Evolutionary conservation across 2,888 invertebrate species (phyloP).

Genomic region (Eilema caniola): DNA sequence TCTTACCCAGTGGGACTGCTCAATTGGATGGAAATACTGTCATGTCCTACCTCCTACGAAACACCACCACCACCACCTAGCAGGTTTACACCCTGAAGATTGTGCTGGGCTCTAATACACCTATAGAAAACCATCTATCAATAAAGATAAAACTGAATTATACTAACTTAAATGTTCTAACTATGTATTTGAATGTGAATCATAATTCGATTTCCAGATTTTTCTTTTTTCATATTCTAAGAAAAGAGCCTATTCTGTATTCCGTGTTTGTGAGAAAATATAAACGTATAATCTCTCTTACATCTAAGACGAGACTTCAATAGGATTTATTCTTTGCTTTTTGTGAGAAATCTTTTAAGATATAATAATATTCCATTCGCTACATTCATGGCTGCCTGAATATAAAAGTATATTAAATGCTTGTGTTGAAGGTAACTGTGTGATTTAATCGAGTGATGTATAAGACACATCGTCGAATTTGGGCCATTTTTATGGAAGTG

Average conservation of each 20-base stretch:
- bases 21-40: too few species aligned
- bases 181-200: not conserved
- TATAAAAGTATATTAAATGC: not conserved
- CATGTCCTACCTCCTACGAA: too few species aligned
- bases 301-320: constrained; percentile 7
- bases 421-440: not conserved
- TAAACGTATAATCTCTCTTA: constrained; percentile 10
- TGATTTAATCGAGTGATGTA: not conserved
- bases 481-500: too few species aligned
- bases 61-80: too few species aligned
- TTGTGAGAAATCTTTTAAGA: constrained; percentile 2
- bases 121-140: too few species aligned
- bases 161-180: not conserved
- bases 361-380: constrained; percentile 3
- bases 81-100: too few species aligned
- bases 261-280: constrained; percentile 5
- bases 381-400: constrained; percentile 1
- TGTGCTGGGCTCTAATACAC: too few species aligned
- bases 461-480: not conserved
- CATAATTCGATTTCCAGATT: not conserved
- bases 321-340: constrained; percentile 12
- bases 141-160: not conserved
- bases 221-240: not conserved
- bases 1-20: too few species aligned
- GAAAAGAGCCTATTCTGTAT: constrained; percentile 12